Conservation (phyloP, 2,888 invertebrate species). For the Furcula furcula region DNA sequence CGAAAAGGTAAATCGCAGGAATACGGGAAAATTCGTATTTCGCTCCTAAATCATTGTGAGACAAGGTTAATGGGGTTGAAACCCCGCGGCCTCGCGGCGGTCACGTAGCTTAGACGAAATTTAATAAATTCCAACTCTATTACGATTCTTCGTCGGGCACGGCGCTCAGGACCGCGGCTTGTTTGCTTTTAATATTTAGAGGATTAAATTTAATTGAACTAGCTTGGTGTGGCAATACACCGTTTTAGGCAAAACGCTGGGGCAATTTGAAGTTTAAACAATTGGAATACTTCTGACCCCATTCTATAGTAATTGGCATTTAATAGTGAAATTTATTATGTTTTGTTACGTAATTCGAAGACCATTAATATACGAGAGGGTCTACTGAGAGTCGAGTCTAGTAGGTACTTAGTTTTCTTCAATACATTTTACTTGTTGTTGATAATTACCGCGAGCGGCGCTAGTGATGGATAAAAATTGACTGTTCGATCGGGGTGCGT, state of each 20-base stretch:
- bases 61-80: conserved; percentile 78
- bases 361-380: too few relatives aligned
- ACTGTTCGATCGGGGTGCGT: too few relatives aligned
- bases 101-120: conserved; percentile 70
- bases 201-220: conserved; percentile 29
- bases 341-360: too few relatives aligned
- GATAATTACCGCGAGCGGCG: too few relatives aligned
- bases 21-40: conserved; percentile 67
- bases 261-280: not conserved
- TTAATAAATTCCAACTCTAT: conserved; percentile 69
- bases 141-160: conserved; percentile 49
- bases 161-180: conserved; percentile 27
- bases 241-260: not conserved
- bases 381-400: too few relatives aligned
- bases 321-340: too few relatives aligned
- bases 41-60: conserved; percentile 72
- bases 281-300: not conserved
- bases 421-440: too few relatives aligned
- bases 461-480: too few relatives aligned
- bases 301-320: too few relatives aligned
- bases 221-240: not conserved
- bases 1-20: conserved; percentile 56
- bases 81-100: conserved; percentile 62
- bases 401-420: too few relatives aligned
- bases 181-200: conserved; percentile 34